Conservation (phyloP, 2,888 invertebrate genomes). For the Melolontha melolontha region DNA sequence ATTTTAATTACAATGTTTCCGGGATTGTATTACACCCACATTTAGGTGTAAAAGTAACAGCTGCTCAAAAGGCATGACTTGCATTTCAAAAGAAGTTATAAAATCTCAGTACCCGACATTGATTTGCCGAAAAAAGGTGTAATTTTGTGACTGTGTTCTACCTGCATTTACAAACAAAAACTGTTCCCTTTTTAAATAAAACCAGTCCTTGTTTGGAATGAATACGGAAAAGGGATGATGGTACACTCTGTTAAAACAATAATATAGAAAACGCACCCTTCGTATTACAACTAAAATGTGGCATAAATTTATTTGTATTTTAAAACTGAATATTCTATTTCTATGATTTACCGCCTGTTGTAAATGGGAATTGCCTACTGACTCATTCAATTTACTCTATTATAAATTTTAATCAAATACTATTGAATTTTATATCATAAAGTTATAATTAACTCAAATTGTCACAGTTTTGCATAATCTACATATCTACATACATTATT, state of each 20-base stretch:
- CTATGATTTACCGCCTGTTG: no score
- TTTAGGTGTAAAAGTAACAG: conserved; percentile 27
- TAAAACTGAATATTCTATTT: no score
- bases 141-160: conserved; percentile 41
- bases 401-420: no score
- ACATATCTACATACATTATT: no score
- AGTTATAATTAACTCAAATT: no score
- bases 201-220: conserved; percentile 41
- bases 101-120: conserved; percentile 35
- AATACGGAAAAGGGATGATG: conserved; percentile 33
- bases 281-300: no score
- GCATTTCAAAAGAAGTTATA: conserved; percentile 40
- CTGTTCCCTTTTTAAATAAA: conserved; percentile 42
- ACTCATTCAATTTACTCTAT: no score
- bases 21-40: conserved; percentile 9
- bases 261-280: not conserved
- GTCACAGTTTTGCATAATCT: no score
- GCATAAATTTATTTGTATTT: no score
- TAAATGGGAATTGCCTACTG: no score
- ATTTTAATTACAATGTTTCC: conserved; percentile 11
- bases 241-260: conserved; percentile 30
- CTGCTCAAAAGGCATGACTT: conserved; percentile 38
- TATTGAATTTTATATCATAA: no score
- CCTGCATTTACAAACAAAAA: conserved; percentile 43
- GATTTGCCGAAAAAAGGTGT: conserved; percentile 42